These are phyloP conservation scores for Chrysogorgia sp. DNA, from an alignment of 92 coral and sea anemone species.

Conservation along the genomic window DNA sequence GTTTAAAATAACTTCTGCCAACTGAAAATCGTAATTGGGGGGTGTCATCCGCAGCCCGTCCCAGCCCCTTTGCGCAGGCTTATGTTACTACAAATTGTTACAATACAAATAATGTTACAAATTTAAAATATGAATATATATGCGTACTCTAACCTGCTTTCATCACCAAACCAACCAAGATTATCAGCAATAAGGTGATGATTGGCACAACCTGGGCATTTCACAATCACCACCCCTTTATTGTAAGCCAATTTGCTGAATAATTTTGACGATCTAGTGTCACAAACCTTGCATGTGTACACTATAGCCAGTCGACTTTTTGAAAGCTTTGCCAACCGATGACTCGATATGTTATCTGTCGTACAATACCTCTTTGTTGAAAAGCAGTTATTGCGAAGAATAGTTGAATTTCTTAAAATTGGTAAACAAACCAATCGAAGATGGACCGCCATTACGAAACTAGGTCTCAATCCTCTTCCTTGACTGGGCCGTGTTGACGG, in stretches of 20 bases:
- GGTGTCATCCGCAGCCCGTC: no score
- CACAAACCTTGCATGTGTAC: slow-evolving; percentile 91
- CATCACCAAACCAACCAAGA: slow-evolving; percentile 83
- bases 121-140: no score
- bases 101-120: no score
- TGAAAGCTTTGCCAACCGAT: slow-evolving; percentile 34
- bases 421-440: slow-evolving; percentile 9
- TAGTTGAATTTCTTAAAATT: no score
- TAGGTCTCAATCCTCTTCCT: background rate
- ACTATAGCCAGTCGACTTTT: slow-evolving; percentile 73
- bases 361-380: background rate
- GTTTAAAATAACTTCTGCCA: no score
- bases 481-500: no score
- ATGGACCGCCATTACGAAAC: slow-evolving; percentile 36
- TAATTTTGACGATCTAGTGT: slow-evolving; percentile 73
- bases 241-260: slow-evolving; percentile 89
- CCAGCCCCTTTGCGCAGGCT: no score
- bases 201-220: slow-evolving; percentile 85
- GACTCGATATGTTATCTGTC: slow-evolving; percentile 2
- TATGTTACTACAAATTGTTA: no score
- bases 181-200: slow-evolving; percentile 96
- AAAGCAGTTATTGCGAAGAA: background rate
- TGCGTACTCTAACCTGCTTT: slow-evolving; percentile 64
- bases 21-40: no score
- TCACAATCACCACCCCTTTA: slow-evolving; percentile 90